phyloP scores from a whole-genome alignment of 2,888 invertebrate genomes.

The Caenorhabditis macrosperma region DNA sequence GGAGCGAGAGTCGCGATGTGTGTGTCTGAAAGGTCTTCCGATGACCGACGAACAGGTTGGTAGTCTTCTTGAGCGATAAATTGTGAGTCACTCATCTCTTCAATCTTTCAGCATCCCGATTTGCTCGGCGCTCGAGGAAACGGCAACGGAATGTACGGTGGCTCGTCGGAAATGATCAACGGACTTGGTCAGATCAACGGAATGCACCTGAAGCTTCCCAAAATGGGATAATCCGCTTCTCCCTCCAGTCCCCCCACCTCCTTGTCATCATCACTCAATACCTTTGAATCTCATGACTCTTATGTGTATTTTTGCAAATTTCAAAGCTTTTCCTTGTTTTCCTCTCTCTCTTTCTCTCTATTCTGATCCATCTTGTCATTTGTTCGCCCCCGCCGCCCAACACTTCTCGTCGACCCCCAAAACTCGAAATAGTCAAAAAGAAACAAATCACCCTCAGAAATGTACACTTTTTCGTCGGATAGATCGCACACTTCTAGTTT shows the following conservation, averaged over 20 bases:
- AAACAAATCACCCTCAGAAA: not conserved
- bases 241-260: slow-evolving; percentile 12
- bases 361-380: not conserved
- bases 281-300: slow-evolving; percentile 47
- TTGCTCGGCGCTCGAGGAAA: slow-evolving; percentile 16
- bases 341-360: not conserved
- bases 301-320: slow-evolving; percentile 37
- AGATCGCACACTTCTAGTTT: slow-evolving; percentile 11
- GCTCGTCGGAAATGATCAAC: slow-evolving; percentile 59
- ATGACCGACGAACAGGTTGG: slow-evolving; percentile 38
- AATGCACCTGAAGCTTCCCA: slow-evolving; percentile 62
- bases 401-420: not conserved
- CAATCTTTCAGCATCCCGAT: not conserved
- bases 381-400: not conserved
- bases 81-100: not conserved
- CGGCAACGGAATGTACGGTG: slow-evolving; percentile 48
- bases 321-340: slow-evolving; percentile 1
- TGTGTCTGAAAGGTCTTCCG: slow-evolving; percentile 70
- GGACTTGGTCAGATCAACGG: slow-evolving; percentile 62
- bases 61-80: too few species aligned
- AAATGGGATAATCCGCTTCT: slow-evolving; percentile 53
- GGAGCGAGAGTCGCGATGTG: slow-evolving; percentile 74
- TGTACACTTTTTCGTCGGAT: slow-evolving; percentile 39
- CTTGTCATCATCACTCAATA: slow-evolving; percentile 10
- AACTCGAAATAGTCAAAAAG: not conserved